Evolutionary conservation across 2,113 vertebrate species (phyloP).

Genomic region (Oceanodroma tethys): DNA sequence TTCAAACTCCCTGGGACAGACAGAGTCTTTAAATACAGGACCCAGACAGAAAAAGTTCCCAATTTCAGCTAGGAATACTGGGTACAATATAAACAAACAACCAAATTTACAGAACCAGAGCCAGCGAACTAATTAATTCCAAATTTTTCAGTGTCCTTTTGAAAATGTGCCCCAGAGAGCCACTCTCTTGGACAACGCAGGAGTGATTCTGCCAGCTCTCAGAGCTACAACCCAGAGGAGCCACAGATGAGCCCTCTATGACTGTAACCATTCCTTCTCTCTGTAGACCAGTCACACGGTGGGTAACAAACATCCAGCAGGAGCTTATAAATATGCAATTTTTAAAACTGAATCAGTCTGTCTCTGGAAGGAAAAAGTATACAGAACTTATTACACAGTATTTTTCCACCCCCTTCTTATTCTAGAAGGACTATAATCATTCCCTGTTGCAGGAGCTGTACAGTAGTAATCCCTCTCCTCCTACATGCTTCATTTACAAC

Average conservation of each 20-base stretch:
- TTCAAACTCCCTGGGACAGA: background rate
- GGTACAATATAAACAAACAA: background rate
- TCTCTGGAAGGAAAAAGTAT: background rate
- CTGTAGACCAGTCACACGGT: background rate
- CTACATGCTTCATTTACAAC: slow-evolving; percentile 52
- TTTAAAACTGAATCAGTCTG: background rate
- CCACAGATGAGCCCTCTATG: background rate
- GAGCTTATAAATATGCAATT: background rate
- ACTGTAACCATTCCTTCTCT: background rate
- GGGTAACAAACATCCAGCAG: background rate
- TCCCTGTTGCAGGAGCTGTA: background rate
- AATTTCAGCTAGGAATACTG: background rate
- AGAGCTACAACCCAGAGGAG: background rate
- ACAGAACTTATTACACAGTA: background rate
- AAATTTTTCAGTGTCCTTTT: background rate
- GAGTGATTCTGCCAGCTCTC: background rate
- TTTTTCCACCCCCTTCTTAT: slow-evolving; percentile 9
- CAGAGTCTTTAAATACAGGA: background rate
- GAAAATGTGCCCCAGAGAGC: background rate
- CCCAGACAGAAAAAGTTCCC: background rate
- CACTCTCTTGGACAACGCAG: background rate
- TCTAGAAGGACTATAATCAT: slow-evolving; percentile 35
- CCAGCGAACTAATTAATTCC: background rate
- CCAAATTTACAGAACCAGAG: background rate
- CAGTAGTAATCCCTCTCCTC: slow-evolving; percentile 51